phyloP scores from a whole-genome alignment of 2,113 vertebrate species.

The Pseudorasbora parva region DNA sequence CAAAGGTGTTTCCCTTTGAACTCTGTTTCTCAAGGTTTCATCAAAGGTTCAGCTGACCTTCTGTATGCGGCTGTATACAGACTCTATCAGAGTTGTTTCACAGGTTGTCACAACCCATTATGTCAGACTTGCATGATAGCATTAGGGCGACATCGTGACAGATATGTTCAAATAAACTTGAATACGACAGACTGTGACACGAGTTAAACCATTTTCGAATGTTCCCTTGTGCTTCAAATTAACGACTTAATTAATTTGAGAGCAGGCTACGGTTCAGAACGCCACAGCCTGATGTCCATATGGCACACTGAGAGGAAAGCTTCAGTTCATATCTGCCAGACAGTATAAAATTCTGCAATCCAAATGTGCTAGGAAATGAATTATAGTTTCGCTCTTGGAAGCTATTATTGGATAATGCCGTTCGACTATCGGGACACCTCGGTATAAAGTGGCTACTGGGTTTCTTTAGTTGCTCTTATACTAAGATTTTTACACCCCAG shows the following conservation, averaged over 20 bases:
- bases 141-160: constrained; percentile 19
- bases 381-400: neutral
- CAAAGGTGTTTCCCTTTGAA: neutral
- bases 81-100: constrained; percentile 20
- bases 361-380: constrained; percentile 13
- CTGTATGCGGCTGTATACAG: neutral
- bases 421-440: neutral
- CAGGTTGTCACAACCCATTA: constrained; percentile 29
- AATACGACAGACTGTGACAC: constrained; percentile 28
- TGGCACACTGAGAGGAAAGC: neutral
- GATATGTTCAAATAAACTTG: constrained; percentile 18
- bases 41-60: constrained; percentile 23
- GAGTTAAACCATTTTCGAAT: constrained; percentile 13
- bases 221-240: constrained; percentile 23
- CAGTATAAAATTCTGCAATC: constrained; percentile 7
- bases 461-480: neutral
- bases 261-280: constrained; percentile 38
- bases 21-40: constrained; percentile 2
- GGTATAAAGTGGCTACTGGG: neutral
- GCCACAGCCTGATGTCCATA: constrained; percentile 38
- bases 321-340: neutral
- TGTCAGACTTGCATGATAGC: constrained; percentile 17
- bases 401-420: neutral
- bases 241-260: constrained; percentile 33
- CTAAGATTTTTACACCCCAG: constrained; percentile 3